Base-by-base conservation (phyloP, 1,140 invertebrate species). In the Anastatus disparis region DNA sequence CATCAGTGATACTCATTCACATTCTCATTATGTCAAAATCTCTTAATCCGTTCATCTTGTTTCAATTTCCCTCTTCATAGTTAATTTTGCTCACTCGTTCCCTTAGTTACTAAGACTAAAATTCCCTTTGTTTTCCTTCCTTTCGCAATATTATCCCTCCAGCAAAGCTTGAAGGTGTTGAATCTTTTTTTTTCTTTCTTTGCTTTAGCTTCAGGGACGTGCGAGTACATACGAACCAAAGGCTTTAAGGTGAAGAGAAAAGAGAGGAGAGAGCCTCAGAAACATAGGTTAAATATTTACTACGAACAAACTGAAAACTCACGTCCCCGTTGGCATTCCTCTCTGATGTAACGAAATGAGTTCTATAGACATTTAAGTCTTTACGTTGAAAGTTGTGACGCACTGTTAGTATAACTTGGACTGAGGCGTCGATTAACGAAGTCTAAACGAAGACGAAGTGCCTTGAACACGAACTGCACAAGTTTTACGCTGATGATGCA, bases 261-360 rank as follows among this genome's bases (percentile, higher is more conserved):
- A n/a, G n/a, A n/a, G n/a, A n/a, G n/a, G n/a, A n/a, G n/a, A n/a
- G n/a, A 22, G 55, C 53, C 29, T 26, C 46, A 58, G 53, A 50
- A 69, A 72, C 67, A 64, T 20, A 26, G 66, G 38, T 78, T 77
- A 79, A 81, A 79, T 81, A 80, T 82, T 82, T 80, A 75, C 74
- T 35, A 44, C 35, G 20, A 15, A 59, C 75, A 81, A 82, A 79
- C 73, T 71, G 65, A 77, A 78, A 77, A 81, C 72, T 76, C 70
- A 69, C 58, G 55, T 53, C 58, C 63, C 70, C 20, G 22, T 56
- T 38, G 20, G 20, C 31, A 38, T 56, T 56, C 38, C 58, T 64
- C 31, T 72, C n/a, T 4, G 35, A 63, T 53, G 72, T 66, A 63
- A 12, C 46, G 29, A 50, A 15, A 10, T 13, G 9, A 6, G 17